Conservation (phyloP, 2,888 invertebrate species). For the Corbicula japonica region DNA sequence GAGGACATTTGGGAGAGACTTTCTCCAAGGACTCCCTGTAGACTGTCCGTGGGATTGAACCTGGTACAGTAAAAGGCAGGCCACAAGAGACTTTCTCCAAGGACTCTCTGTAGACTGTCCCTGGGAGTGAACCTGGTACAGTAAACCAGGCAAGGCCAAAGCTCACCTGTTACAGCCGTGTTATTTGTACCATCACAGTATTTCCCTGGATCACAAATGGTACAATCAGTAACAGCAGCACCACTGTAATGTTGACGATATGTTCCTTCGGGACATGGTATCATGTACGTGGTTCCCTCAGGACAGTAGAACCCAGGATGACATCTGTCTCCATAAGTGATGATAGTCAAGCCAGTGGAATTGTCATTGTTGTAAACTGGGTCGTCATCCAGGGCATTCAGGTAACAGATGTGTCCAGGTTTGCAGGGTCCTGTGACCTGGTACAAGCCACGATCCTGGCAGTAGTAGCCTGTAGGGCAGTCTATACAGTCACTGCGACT, state of each 20-base stretch:
- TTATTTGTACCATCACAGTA: slow-evolving; percentile 83
- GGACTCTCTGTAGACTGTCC: too few species aligned
- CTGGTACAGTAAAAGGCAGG: too few species aligned
- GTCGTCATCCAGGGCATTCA: slow-evolving; percentile 77
- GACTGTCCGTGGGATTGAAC: too few species aligned
- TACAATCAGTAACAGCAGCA: slow-evolving; percentile 72
- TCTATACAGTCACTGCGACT: slow-evolving; percentile 73
- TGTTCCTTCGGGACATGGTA: slow-evolving; percentile 83
- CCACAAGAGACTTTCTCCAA: too few species aligned
- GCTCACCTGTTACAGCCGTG: slow-evolving; percentile 76
- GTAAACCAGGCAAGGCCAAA: too few species aligned
- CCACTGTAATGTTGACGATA: slow-evolving; percentile 80
- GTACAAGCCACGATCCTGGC: slow-evolving; percentile 79
- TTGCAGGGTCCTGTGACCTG: slow-evolving; percentile 82
- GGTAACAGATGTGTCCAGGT: slow-evolving; percentile 85
- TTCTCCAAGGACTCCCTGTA: too few species aligned
- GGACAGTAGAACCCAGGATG: slow-evolving; percentile 84
- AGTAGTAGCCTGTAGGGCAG: slow-evolving; percentile 84
- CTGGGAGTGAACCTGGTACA: too few species aligned
- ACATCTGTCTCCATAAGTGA: slow-evolving; percentile 83
- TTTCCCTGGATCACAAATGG: slow-evolving; percentile 82
- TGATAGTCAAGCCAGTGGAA: slow-evolving; percentile 79
- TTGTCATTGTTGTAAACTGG: slow-evolving; percentile 84
- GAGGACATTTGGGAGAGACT: too few species aligned
- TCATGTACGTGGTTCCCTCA: slow-evolving; percentile 80